Percentiles rank a stretch among this genome's conserved stretches.
Evolutionary conservation across 2,113 vertebrate genomes (phyloP).

Genomic region (Hippotragus niger): DNA sequence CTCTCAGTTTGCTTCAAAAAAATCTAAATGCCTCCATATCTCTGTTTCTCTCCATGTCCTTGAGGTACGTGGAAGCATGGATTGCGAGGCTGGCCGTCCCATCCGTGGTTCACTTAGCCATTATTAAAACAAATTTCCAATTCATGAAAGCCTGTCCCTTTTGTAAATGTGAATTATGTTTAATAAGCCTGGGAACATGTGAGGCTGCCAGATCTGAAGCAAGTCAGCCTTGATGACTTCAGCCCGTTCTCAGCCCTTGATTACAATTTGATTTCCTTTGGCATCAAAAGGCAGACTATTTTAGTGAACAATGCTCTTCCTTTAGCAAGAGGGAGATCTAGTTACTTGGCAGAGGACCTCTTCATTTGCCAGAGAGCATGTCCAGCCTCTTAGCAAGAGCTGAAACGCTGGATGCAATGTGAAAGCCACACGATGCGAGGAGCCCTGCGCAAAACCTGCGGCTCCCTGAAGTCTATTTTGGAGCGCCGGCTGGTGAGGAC

Average conservation of each 20-base stretch:
- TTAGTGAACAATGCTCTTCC: constrained; percentile 95
- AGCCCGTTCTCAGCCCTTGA: constrained; percentile 87
- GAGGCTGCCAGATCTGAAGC: constrained; percentile 83
- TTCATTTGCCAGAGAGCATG: constrained; percentile 74
- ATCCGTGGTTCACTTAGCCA: constrained; percentile 63
- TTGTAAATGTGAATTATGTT: constrained; percentile 82
- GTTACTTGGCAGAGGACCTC: constrained; percentile 78
- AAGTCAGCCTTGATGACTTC: constrained; percentile 88
- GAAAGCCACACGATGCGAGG: constrained; percentile 62
- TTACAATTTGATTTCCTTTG: constrained; percentile 92
- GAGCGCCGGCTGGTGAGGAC: not conserved
- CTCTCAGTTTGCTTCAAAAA: not conserved
- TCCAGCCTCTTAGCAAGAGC: constrained; percentile 71
- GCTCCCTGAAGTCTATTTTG: constrained; percentile 62
- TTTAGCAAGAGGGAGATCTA: constrained; percentile 81
- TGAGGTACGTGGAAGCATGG: not conserved
- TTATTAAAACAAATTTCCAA: constrained; percentile 82
- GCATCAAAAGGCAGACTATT: constrained; percentile 92
- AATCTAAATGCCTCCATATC: not conserved
- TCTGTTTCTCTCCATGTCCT: not conserved
- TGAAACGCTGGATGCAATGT: constrained; percentile 65
- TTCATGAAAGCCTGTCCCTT: constrained; percentile 77
- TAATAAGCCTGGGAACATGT: constrained; percentile 86
- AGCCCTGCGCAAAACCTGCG: constrained; percentile 67
- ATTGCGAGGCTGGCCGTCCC: constrained; percentile 4